Conservation (phyloP, 1,140 invertebrate genomes). For the Gyrodactylus bullatarudis region DNA sequence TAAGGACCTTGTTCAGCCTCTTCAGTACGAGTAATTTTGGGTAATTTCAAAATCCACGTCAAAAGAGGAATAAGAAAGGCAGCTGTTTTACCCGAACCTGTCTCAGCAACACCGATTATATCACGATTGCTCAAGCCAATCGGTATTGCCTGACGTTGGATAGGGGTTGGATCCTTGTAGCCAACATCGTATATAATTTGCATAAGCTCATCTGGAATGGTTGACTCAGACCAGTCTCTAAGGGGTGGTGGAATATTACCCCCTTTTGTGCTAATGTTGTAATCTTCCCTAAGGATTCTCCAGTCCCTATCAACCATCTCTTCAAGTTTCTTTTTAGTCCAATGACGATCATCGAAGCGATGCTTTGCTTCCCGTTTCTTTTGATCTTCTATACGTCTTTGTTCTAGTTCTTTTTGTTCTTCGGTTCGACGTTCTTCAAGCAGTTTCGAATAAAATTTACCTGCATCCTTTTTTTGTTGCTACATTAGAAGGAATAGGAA, state of each 20-base stretch:
- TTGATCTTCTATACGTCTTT: slow-evolving; percentile 57
- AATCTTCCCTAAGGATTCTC: slow-evolving; percentile 97
- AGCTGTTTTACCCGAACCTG: slow-evolving; percentile 81
- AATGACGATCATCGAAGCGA: slow-evolving; percentile 90
- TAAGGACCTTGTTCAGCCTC: slow-evolving; percentile 68
- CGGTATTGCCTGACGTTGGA: slow-evolving; percentile 91
- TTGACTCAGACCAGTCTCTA: slow-evolving; percentile 63
- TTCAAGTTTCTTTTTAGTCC: slow-evolving; percentile 61
- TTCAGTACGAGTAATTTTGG: slow-evolving; percentile 43
- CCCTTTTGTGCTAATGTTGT: slow-evolving; percentile 90
- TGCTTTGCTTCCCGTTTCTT: slow-evolving; percentile 85
- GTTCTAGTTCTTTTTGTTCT: slow-evolving; percentile 85
- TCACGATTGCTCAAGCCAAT: slow-evolving; percentile 90
- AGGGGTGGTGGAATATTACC: slow-evolving; percentile 84
- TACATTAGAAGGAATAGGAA: too few relatives aligned
- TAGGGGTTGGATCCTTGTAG: slow-evolving; percentile 85
- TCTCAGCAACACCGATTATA: slow-evolving; percentile 96
- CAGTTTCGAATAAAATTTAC: slow-evolving; percentile 83
- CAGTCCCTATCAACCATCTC: slow-evolving; percentile 98
- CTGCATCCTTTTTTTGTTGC: slow-evolving; percentile 77
- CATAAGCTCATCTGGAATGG: slow-evolving; percentile 54
- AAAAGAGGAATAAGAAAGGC: slow-evolving; percentile 87
- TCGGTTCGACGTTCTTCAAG: slow-evolving; percentile 71
- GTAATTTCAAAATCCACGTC: slow-evolving; percentile 83
- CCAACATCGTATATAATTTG: slow-evolving; percentile 61